A percentile compares a stretch with the other conserved stretches of the same genome.
phyloP scores from a whole-genome alignment of 2,888 invertebrate genomes.

The Gastracanthus pulcherrimus region DNA sequence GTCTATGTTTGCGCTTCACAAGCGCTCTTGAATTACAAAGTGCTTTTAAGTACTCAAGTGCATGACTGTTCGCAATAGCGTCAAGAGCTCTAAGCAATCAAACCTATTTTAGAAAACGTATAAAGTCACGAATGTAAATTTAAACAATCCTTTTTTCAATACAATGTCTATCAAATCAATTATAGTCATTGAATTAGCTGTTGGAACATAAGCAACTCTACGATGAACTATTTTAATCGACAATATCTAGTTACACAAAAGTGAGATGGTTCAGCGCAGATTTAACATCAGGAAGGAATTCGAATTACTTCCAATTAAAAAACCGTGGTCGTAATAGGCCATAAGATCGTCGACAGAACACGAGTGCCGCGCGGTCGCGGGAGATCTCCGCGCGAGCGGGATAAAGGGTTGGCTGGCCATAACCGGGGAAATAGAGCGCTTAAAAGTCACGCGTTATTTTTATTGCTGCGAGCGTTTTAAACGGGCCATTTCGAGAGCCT shows the following conservation, averaged over 20 bases:
- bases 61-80: not conserved
- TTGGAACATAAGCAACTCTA: too few relatives aligned
- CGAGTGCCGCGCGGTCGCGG: too few relatives aligned
- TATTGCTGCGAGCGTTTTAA: slow-evolving; percentile 59
- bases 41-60: not conserved
- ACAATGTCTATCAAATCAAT: not conserved
- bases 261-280: slow-evolving; percentile 1
- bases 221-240: not conserved
- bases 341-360: not conserved
- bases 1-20: not conserved
- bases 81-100: too few relatives aligned
- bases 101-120: not conserved
- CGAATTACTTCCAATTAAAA: slow-evolving; percentile 71
- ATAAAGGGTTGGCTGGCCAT: slow-evolving; percentile 42
- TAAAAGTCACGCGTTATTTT: slow-evolving; percentile 56
- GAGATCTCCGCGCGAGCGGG: too few relatives aligned
- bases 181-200: too few relatives aligned
- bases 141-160: not conserved
- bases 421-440: slow-evolving; percentile 28
- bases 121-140: not conserved
- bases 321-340: slow-evolving; percentile 41
- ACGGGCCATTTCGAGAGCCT: slow-evolving; percentile 28
- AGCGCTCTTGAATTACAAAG: not conserved
- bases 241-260: not conserved
- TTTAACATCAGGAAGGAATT: too few relatives aligned